phyloP scores from a whole-genome alignment of 2,888 invertebrate genomes.

The Agriopis aurantiaria region DNA sequence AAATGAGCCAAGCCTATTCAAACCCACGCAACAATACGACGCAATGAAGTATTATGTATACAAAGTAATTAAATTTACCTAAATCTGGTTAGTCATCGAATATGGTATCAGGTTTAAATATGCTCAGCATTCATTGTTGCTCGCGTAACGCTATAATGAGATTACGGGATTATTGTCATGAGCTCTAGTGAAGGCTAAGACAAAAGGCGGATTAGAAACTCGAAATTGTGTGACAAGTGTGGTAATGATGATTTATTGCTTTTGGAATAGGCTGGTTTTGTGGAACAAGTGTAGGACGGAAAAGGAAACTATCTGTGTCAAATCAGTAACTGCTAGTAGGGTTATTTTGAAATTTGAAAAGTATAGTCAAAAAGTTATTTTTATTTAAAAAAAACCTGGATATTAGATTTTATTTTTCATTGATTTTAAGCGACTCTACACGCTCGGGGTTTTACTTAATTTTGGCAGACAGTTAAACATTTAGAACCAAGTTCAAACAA shows the following conservation, averaged over 20 bases:
- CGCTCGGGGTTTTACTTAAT: no score
- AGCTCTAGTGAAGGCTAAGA: slow-evolving; percentile 27
- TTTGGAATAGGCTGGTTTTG: neutral
- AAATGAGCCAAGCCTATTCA: neutral
- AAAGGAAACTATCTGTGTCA: neutral
- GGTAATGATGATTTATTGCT: neutral
- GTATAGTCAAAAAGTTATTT: no score
- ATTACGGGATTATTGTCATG: slow-evolving; percentile 30
- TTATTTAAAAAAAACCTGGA: no score
- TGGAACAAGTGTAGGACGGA: neutral
- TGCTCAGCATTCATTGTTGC: slow-evolving; percentile 26
- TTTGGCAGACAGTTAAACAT: no score
- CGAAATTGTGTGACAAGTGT: neutral
- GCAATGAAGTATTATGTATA: no score
- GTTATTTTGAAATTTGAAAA: no score
- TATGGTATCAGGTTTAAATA: slow-evolving; percentile 23
- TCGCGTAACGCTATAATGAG: slow-evolving; percentile 19
- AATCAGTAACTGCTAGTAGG: no score
- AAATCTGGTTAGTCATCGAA: slow-evolving; percentile 34
- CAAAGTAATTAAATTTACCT: slow-evolving; percentile 31
- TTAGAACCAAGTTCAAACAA: no score
- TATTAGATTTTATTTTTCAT: no score
- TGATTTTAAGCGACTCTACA: no score
- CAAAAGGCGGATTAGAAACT: slow-evolving; percentile 31
- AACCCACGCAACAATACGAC: neutral